Base-by-base conservation (phyloP, 2,888 invertebrate genomes). In the Acronicta alni region DNA sequence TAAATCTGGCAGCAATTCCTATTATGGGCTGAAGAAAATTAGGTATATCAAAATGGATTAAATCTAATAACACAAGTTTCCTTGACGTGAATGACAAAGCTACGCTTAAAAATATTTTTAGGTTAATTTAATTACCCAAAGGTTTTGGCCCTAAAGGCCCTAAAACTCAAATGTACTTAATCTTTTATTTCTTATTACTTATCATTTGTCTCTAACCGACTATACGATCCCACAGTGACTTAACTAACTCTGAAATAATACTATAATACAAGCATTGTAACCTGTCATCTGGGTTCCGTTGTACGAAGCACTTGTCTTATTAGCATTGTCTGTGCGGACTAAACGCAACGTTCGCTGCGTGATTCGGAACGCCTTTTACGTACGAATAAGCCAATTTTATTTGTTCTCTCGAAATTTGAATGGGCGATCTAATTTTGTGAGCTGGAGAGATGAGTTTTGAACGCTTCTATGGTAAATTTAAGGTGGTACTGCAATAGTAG, bases 291-390 rank as follows among this genome's bases (percentile, higher is more conserved):
- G 79, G 81, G 86, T 87, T 87, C 81, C 83, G 67, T 87, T 88
- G 81, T 80, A 83, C 85, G 81, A 81, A 69, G 70, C 82, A 83
- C 86, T 87, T 89, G 89, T 88, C 89, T 85, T 88, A 89, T 90
- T 89, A 90, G 87, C 88, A 89, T 90, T 89, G 90, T 90, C 80
- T 83, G 85, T 81, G 74, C 68, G 70, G 76, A 83, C 80, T 77
- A 83, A 86, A 85, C 82, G 82, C 83, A 83, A 82, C 82, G 82
- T 82, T 85, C 82, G 72, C 81, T 83, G 89, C 87, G 88, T 90
- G 89, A 89, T 89, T 85, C 84, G 85, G 87, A 87, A 84, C 86
- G 87, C 90, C 89, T 88, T 88, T 87, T 89, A 86, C 82, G 88
- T 86, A 78, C 75, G 75, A 75, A 76, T 70, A 70, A 63, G 45